Base-by-base conservation (phyloP, 1,140 invertebrate genomes). In the Cydia amplana region DNA sequence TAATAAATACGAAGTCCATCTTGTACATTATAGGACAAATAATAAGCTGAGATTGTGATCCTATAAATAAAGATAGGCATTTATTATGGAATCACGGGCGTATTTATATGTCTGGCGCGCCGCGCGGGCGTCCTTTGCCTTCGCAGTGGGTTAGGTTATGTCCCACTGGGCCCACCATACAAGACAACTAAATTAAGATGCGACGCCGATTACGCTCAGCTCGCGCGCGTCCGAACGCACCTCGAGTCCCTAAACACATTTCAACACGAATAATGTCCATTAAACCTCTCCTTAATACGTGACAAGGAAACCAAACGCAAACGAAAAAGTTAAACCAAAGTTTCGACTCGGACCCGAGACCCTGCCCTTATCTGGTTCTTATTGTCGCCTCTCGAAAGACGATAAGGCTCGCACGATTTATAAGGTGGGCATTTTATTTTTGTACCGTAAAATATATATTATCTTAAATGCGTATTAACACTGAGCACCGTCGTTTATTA, bases 381-480 rank as follows among this genome's bases (percentile, higher is more conserved):
- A 88, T 80, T 83, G 90, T 89, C 89, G 78, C 80, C 77, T 80
- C 85, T 86, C 79, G 84, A 85, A 85, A 87, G 81, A 78, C 83
- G 90, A 92, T 91, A 91, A 92, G 83, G 83, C 80, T 82, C 81
- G 46, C 80, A 84, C 83, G 85, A 92, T 92, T 91, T 92, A 92
- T 92, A 88, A 85, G 85, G 80, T 86, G 86, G 88, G 86, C 86
- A 88, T 91, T 70, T 90, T 88, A 87, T 87, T 89, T 89, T 89
- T 84, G 80, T 89, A 83, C 80, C 79, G 83, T 86, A 83, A 89
- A 86, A 90, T 90, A 90, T 90, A 90, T 91, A 91, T 90, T 89
- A 91, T 92, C 90, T 92, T 89, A 92, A 92, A 91, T 86, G 87
- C 87, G 83, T 90, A 89, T 92, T 90, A 91, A 88, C 85, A 89